Percentiles rank a stretch among this genome's conserved stretches.
These are phyloP conservation scores for Lepilemur septentrionalis DNA, from an alignment of 2,797 vertebrate genomes.

Conservation along the genomic window DNA sequence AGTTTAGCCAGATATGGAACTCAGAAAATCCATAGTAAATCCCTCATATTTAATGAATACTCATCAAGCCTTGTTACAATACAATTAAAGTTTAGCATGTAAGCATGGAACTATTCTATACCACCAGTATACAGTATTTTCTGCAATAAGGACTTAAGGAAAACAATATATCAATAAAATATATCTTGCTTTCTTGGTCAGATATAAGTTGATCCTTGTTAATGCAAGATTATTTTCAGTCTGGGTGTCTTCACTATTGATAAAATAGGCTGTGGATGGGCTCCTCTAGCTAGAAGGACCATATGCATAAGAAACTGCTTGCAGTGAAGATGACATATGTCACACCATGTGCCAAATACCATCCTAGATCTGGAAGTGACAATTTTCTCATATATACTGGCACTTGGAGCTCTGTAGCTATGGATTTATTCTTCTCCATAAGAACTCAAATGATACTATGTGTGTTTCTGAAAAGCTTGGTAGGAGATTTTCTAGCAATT, in stretches of 20 bases:
- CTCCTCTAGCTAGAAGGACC: slow-evolving; percentile 67
- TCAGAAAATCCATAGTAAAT: not conserved
- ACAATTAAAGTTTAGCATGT: not conserved
- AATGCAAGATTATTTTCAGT: slow-evolving; percentile 72
- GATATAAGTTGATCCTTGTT: slow-evolving; percentile 51
- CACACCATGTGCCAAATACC: slow-evolving; percentile 78
- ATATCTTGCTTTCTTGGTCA: slow-evolving; percentile 33
- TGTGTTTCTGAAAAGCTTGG: slow-evolving; percentile 58
- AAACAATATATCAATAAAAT: slow-evolving; percentile 39
- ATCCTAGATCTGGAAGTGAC: slow-evolving; percentile 77
- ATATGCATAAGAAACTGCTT: slow-evolving; percentile 75
- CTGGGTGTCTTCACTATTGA: slow-evolving; percentile 70
- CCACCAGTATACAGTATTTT: not conserved
- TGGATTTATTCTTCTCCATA: slow-evolving; percentile 63
- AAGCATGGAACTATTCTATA: not conserved
- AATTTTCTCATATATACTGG: slow-evolving; percentile 76
- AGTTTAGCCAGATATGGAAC: not conserved
- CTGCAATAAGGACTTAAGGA: not conserved
- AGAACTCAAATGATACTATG: slow-evolving; percentile 63
- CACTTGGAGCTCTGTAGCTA: slow-evolving; percentile 64
- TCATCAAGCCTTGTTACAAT: slow-evolving; percentile 12
- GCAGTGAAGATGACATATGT: slow-evolving; percentile 76
- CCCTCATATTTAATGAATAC: not conserved
- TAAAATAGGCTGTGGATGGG: slow-evolving; percentile 70
- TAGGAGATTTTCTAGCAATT: slow-evolving; percentile 57